Evolutionary conservation across 2,797 vertebrate species (phyloP), one percentile per base, ranked within the genome.

Genomic region (Chrosomus eos): DNA sequence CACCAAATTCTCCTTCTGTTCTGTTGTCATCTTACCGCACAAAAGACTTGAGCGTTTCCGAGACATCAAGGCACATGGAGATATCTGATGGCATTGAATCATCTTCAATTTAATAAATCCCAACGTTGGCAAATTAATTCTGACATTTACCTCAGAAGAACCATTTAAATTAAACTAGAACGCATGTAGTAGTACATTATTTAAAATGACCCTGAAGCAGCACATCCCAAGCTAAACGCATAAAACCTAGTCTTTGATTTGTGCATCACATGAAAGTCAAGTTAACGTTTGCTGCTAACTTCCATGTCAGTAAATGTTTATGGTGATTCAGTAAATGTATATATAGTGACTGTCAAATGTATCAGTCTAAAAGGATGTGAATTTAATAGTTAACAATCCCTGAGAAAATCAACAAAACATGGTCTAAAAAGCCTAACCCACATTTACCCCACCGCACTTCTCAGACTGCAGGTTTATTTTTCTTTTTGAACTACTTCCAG

Each of bases 11-110:
- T 87, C 55, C 81, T 81, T 85, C 91, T 83, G 51, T 72, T 81
- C 73, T 16, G 64, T 83, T 92, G 81, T 94, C 92, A 53, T 82
- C 43, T 95, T 94, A 93, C 94, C 92, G 87, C 85, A 7, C 68
- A 88, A 13, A 81, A 31, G n/a, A 26, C 3, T 70, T 68, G 71
- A 80, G 71, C 33, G 70, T 53, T 36, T 82, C 81, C 60, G 51
- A 81, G 26, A 82, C 36, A 23, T 48, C 51, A 40, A 18, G 68
- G 26, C 45, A 58, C 18, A 45, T 10, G 9, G 40, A 64, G 74
- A 71, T 60, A 55, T 62, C 26, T 53, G 51, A 72, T 53, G 66
- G 75, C 58, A 70, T 38, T 38, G 1, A 68, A 28, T 48, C 38
- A 72, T 28, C 26, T 33, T 40, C 3, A 40, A 14, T 28, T 19